phyloP scores from a whole-genome alignment of 2,113 vertebrate species.

The Hemiscyllium ocellatum region DNA sequence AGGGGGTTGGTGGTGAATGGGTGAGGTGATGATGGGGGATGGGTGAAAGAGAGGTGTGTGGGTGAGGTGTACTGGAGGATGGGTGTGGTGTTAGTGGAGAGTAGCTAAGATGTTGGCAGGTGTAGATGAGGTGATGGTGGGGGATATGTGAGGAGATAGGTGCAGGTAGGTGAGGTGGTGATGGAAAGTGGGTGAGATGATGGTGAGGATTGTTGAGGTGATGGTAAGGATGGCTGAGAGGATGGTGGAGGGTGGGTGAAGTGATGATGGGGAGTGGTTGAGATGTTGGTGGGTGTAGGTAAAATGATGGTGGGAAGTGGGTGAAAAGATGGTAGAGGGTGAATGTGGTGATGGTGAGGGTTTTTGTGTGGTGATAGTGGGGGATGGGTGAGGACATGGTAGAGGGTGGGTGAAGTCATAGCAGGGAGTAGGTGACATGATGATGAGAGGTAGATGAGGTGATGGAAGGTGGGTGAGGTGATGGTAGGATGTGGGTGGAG shows the following conservation, averaged over 20 bases:
- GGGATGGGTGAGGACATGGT: background rate
- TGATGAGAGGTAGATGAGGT: background rate
- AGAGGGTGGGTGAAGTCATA: background rate
- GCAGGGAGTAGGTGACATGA: background rate
- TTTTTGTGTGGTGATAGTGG: background rate
- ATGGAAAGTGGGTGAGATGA: no score
- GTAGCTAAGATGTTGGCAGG: no score
- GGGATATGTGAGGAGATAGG: no score
- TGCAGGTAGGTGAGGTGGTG: no score
- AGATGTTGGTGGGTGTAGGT: background rate
- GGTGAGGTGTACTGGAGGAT: no score
- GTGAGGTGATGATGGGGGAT: background rate
- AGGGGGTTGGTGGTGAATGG: background rate
- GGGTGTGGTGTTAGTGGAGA: no score
- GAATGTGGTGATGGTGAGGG: background rate
- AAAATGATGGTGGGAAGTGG: background rate
- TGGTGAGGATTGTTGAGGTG: no score
- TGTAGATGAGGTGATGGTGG: no score
- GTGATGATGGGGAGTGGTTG: background rate
- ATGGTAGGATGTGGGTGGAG: background rate
- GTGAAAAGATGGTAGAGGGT: background rate
- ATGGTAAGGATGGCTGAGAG: background rate
- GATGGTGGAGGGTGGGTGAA: background rate
- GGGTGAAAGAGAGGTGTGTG: no score
- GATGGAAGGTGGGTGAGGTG: background rate